A percentile compares a stretch with the other conserved stretches of the same genome.
phyloP scores from a whole-genome alignment of 2,888 invertebrate species.

The Spialia ferax region DNA sequence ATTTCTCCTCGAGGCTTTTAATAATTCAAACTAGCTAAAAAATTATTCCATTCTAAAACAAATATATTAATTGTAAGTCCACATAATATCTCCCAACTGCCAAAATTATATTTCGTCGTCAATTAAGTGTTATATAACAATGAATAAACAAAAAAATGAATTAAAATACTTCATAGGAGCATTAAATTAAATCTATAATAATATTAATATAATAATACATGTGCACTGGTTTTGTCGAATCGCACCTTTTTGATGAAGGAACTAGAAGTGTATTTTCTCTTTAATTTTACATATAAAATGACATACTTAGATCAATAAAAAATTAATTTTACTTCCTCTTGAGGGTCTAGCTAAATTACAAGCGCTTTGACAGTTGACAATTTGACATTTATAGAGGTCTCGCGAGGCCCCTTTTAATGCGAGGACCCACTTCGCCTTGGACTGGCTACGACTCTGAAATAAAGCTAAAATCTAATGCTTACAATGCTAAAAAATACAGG shows the following conservation, averaged over 20 bases:
- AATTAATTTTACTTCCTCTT: too few species aligned
- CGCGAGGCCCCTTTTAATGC: too few species aligned
- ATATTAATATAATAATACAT: slow-evolving; percentile 21
- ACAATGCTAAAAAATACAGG: too few species aligned
- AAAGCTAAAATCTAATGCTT: too few species aligned
- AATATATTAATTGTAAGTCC: slow-evolving; percentile 31
- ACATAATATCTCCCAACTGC: slow-evolving; percentile 37
- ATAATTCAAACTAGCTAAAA: slow-evolving; percentile 12
- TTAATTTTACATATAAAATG: not conserved
- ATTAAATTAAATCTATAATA: slow-evolving; percentile 13
- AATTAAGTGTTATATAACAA: slow-evolving; percentile 37
- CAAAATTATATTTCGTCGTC: slow-evolving; percentile 37
- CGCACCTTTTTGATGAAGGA: slow-evolving; percentile 23
- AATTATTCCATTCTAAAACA: slow-evolving; percentile 23
- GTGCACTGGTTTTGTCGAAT: slow-evolving; percentile 40
- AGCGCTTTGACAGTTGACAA: too few species aligned
- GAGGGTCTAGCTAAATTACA: too few species aligned
- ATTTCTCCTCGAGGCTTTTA: slow-evolving; percentile 10
- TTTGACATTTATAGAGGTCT: too few species aligned
- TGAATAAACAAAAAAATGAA: slow-evolving; percentile 36
- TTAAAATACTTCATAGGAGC: slow-evolving; percentile 31
- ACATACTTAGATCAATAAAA: too few species aligned
- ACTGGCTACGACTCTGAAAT: too few species aligned
- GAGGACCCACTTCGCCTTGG: too few species aligned
- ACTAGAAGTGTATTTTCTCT: slow-evolving; percentile 3